These are phyloP conservation scores for Casuarius casuarius DNA, from an alignment of 2,113 vertebrate genomes.

Conservation along the genomic window DNA sequence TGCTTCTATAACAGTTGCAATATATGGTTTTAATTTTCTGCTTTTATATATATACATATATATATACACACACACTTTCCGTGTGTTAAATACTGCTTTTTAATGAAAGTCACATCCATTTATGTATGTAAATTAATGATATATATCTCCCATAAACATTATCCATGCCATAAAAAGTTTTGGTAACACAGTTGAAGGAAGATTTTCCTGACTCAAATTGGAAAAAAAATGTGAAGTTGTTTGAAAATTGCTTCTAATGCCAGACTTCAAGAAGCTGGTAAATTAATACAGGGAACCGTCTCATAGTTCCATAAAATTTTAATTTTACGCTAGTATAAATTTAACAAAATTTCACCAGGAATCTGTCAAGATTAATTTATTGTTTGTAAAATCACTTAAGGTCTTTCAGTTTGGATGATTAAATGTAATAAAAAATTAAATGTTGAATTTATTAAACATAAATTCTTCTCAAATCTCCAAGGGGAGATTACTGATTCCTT, in stretches of 20 bases:
- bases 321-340: background rate
- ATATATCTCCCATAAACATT: background rate
- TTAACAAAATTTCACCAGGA: background rate
- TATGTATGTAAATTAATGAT: background rate
- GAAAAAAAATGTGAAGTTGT: background rate
- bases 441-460: background rate
- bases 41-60: background rate
- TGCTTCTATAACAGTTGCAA: background rate
- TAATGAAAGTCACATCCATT: background rate
- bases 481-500: background rate
- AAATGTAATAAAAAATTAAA: background rate
- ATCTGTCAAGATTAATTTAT: background rate
- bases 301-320: background rate
- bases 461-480: background rate
- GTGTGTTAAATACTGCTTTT: background rate
- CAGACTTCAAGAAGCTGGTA: background rate
- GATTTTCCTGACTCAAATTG: background rate
- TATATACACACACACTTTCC: background rate
- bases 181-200: background rate
- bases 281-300: background rate
- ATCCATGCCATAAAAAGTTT: background rate
- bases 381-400: background rate
- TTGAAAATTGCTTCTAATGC: background rate
- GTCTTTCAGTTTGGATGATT: background rate
- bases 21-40: constrained; percentile 58